These are phyloP conservation scores for Drosophila lowei DNA, from an alignment of 1,140 invertebrate species.

Conservation along the genomic window DNA sequence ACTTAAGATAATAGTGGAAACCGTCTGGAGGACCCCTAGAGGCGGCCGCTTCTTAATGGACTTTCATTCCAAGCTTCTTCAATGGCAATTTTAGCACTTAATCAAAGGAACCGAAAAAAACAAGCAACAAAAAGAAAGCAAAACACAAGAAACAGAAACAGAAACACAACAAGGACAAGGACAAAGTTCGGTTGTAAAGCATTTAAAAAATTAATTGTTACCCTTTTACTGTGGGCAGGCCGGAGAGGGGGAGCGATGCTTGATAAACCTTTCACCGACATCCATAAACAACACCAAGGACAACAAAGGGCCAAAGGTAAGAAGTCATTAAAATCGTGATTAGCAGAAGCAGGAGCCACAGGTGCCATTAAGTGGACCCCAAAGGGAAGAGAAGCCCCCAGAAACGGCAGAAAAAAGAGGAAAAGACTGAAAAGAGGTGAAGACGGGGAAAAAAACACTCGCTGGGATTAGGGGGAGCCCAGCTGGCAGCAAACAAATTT, in stretches of 20 bases:
- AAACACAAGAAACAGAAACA: background rate
- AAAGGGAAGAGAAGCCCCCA: background rate
- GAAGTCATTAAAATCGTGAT: conserved; percentile 72
- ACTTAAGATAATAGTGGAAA: conserved; percentile 1
- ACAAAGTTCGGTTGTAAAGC: conserved; percentile 55
- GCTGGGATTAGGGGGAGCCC: conserved; percentile 29
- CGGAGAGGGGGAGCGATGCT: conserved; percentile 5
- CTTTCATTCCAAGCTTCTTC: background rate
- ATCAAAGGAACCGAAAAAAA: background rate
- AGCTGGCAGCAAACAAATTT: conserved; percentile 26
- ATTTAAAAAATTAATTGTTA: conserved; percentile 72
- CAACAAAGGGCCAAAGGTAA: conserved; percentile 9
- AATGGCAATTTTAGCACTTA: conserved; percentile 16
- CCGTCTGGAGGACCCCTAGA: background rate
- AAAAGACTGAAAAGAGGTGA: background rate
- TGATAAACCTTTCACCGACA: conserved; percentile 57
- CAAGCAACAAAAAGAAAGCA: background rate
- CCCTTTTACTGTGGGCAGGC: conserved; percentile 16
- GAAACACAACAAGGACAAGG: conserved; percentile 10
- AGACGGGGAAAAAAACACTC: conserved; percentile 5
- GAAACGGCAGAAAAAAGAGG: background rate
- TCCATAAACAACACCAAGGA: conserved; percentile 24
- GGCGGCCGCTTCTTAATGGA: background rate
- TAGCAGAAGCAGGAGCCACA: conserved; percentile 57
- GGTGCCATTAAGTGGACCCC: conserved; percentile 64